Percentiles rank a stretch among this genome's conserved stretches.
phyloP scores from a whole-genome alignment of 1,140 invertebrate species.

The Vanessa atalanta region DNA sequence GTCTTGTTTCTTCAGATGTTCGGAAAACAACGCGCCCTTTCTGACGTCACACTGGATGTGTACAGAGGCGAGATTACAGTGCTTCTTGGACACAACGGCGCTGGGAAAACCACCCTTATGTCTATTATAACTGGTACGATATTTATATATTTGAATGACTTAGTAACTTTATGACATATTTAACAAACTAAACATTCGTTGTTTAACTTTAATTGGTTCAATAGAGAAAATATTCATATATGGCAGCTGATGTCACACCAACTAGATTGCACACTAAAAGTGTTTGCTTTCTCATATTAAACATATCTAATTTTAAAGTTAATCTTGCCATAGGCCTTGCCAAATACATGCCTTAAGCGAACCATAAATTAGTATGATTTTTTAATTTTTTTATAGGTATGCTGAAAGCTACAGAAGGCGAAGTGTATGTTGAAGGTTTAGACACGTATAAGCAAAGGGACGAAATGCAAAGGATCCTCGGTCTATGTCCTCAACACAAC shows the following conservation, averaged over 20 bases:
- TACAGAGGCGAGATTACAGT: conserved; percentile 84
- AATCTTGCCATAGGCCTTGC: too few species aligned
- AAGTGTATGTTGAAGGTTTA: conserved; percentile 60
- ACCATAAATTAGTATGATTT: neutral
- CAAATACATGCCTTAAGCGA: too few species aligned
- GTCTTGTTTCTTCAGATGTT: conserved; percentile 47
- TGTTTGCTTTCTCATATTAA: too few species aligned
- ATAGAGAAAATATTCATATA: too few species aligned
- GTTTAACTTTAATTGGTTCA: too few species aligned
- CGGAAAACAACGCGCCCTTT: conserved; percentile 82
- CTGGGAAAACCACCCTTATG: conserved; percentile 89
- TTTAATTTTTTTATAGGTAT: conserved; percentile 46
- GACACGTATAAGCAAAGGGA: conserved; percentile 46
- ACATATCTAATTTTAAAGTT: too few species aligned
- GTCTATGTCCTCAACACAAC: conserved; percentile 87
- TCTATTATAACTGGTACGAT: conserved; percentile 87
- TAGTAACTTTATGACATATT: neutral
- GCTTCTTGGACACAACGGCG: conserved; percentile 90
- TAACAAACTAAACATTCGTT: neutral
- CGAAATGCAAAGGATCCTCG: conserved; percentile 51
- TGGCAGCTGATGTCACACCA: too few species aligned
- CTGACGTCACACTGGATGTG: conserved; percentile 86
- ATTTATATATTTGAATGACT: neutral
- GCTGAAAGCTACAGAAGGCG: conserved; percentile 52
- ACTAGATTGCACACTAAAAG: too few species aligned